These are phyloP conservation scores for Lagorchestes hirsutus DNA, from an alignment of 2,797 vertebrate species.

Conservation along the genomic window DNA sequence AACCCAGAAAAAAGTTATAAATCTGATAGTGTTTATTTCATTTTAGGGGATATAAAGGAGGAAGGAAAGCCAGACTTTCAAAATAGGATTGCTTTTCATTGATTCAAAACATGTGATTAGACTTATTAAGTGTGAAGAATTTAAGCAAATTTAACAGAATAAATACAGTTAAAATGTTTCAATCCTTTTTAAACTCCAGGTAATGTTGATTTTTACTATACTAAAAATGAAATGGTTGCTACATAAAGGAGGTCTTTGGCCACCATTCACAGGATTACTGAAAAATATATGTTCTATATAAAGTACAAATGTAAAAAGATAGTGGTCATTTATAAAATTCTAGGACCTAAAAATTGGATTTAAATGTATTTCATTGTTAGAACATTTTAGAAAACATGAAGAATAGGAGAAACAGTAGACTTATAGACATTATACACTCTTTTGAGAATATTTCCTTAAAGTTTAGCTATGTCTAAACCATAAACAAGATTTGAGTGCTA, in stretches of 20 bases:
- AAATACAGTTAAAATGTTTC: background rate
- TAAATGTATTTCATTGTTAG: conserved; percentile 25
- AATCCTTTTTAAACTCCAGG: background rate
- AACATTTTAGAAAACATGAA: conserved; percentile 55
- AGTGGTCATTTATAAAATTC: conserved; percentile 35
- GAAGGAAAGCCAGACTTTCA: conserved; percentile 14
- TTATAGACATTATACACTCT: background rate
- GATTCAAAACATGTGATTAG: conserved; percentile 35
- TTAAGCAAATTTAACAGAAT: conserved; percentile 38
- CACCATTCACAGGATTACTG: background rate
- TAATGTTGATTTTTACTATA: background rate
- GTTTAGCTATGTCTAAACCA: conserved; percentile 42
- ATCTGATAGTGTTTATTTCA: conserved; percentile 26
- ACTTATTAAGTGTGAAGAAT: conserved; percentile 38
- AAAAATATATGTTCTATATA: background rate
- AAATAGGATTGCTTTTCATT: conserved; percentile 53
- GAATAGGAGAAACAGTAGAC: background rate
- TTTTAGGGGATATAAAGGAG: background rate
- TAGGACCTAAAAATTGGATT: conserved; percentile 44
- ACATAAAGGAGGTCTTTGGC: background rate
- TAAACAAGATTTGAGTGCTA: conserved; percentile 43
- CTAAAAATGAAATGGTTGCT: background rate
- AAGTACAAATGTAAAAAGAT: conserved; percentile 21
- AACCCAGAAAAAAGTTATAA: conserved; percentile 35
- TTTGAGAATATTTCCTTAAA: conserved; percentile 45